phyloP scores from a whole-genome alignment of 1,140 invertebrate species.

The Tetramorium simillimum region DNA sequence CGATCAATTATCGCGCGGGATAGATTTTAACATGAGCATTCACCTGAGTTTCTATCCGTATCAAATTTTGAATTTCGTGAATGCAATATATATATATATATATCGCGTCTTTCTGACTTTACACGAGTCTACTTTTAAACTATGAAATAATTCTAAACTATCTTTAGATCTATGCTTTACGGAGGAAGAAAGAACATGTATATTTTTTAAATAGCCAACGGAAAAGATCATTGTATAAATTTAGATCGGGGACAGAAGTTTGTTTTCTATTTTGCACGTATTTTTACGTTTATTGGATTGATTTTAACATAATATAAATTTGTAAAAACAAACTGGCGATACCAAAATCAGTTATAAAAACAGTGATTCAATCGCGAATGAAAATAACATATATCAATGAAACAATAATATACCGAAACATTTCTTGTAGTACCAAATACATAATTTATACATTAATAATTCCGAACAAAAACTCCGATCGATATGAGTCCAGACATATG shows the following conservation, averaged over 20 bases:
- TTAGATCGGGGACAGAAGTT: too few relatives aligned
- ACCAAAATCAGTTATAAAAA: not conserved
- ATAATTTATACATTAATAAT: not conserved
- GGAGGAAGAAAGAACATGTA: too few relatives aligned
- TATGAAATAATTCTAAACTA: too few relatives aligned
- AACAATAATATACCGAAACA: not conserved
- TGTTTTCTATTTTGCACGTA: not conserved
- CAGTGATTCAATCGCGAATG: not conserved
- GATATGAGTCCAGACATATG: not conserved
- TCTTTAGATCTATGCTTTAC: too few relatives aligned
- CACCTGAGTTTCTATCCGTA: not conserved
- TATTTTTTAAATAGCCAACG: too few relatives aligned
- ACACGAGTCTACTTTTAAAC: not conserved
- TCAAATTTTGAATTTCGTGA: not conserved
- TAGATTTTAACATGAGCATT: constrained; percentile 42
- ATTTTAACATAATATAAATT: not conserved
- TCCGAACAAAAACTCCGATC: not conserved
- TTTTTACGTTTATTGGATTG: not conserved
- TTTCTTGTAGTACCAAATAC: not conserved
- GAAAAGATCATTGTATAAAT: too few relatives aligned
- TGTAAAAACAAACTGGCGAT: not conserved
- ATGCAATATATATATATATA: not conserved
- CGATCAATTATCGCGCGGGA: constrained; percentile 37
- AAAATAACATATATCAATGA: not conserved
- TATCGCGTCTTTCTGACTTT: not conserved